phyloP scores from a whole-genome alignment of 1,140 invertebrate species.

The Papilio polytes region DNA sequence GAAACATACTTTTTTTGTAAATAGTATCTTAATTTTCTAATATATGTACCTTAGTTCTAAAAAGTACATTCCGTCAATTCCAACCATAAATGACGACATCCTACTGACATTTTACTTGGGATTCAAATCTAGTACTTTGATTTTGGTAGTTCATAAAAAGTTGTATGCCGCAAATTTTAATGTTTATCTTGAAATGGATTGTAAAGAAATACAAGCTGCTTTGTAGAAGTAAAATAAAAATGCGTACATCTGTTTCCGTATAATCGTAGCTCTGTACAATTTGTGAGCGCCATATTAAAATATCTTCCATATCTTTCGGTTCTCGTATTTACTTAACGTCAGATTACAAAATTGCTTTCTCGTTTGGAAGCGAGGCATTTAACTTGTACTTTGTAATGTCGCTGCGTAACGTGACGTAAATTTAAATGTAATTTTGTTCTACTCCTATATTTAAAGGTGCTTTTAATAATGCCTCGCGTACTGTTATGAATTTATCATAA shows the following conservation, averaged over 20 bases:
- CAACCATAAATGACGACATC: too few species aligned
- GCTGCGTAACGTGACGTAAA: conserved; percentile 31
- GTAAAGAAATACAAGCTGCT: too few species aligned
- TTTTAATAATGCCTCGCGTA: conserved; percentile 1
- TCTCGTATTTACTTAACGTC: conserved; percentile 35
- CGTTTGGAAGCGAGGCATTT: conserved; percentile 33
- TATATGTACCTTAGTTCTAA: too few species aligned
- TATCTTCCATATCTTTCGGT: conserved; percentile 27
- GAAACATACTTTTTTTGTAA: too few species aligned
- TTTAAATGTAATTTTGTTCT: conserved; percentile 28
- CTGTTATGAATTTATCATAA: conserved; percentile 13
- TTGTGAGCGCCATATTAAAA: conserved; percentile 20
- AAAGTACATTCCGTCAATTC: too few species aligned
- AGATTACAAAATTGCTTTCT: conserved; percentile 37
- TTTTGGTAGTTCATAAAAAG: too few species aligned
- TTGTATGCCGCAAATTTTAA: too few species aligned
- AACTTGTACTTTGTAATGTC: conserved; percentile 29
- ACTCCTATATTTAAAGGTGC: conserved; percentile 20
- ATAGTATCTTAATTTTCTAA: too few species aligned
- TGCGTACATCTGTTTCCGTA: not conserved
- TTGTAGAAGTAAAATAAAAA: not conserved
- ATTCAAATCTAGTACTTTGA: too few species aligned
- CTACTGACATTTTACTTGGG: too few species aligned
- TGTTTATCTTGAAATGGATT: too few species aligned
- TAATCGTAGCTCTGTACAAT: not conserved